Percentiles rank a stretch among this genome's conserved stretches.
Conservation (phyloP, 2,797 vertebrate genomes). For the Mus caroli region DNA sequence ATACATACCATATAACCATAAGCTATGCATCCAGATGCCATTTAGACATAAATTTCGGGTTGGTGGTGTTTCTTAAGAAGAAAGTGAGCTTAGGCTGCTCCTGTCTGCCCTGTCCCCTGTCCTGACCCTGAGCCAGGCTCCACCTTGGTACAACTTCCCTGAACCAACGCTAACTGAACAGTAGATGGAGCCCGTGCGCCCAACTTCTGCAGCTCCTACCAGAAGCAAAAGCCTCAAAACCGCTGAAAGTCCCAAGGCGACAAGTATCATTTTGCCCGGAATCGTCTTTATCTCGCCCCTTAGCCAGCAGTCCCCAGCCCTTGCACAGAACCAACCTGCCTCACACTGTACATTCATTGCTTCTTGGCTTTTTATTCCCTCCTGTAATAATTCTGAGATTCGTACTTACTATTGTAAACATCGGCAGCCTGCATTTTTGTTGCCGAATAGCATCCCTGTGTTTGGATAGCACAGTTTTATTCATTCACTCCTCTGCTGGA, state of each 20-base stretch:
- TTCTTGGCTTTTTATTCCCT: neutral
- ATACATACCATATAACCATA: neutral
- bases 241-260: neutral
- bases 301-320: neutral
- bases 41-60: neutral
- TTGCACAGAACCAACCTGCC: neutral
- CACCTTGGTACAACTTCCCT: neutral
- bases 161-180: neutral
- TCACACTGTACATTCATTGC: neutral
- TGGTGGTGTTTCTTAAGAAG: neutral
- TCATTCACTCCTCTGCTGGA: neutral
- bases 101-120: too few species aligned
- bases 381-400: neutral
- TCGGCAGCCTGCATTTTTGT: neutral
- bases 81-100: neutral
- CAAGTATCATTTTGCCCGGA: fast-evolving
- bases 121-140: neutral
- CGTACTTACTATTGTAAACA: neutral
- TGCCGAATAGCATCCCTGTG: neutral
- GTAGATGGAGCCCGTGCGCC: conserved; percentile 39
- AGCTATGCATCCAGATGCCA: neutral
- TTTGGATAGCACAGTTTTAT: neutral
- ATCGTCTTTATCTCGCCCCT: neutral
- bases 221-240: neutral
- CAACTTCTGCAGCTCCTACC: neutral